Conservation (phyloP, 1,140 invertebrate species). For the Ceratina calcarata region DNA sequence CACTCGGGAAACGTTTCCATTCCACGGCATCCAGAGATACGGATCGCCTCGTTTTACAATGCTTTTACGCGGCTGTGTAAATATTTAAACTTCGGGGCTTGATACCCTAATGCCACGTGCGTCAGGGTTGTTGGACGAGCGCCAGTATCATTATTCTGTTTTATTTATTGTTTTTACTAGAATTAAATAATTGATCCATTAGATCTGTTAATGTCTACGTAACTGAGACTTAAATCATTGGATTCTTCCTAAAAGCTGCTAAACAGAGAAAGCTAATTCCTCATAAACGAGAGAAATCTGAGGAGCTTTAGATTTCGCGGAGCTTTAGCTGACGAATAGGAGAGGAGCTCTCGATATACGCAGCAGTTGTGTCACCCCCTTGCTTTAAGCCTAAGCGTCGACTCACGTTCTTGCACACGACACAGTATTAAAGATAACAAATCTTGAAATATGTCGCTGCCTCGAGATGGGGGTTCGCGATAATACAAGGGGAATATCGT, state of each 20-base stretch:
- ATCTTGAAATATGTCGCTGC: constrained; percentile 66
- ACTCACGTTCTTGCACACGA: constrained; percentile 44
- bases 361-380: constrained; percentile 18
- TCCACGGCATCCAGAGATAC: neutral
- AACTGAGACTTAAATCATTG: too few species aligned
- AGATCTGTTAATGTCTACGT: too few species aligned
- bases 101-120: too few species aligned
- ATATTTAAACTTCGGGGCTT: neutral
- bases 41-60: neutral
- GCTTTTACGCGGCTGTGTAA: neutral
- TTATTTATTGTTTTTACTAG: too few species aligned
- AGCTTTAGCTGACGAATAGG: constrained; percentile 1
- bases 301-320: neutral
- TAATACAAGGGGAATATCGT: constrained; percentile 59
- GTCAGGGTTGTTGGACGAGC: too few species aligned
- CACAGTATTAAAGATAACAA: constrained; percentile 59
- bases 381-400: constrained; percentile 45
- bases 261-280: too few species aligned
- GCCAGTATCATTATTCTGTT: too few species aligned
- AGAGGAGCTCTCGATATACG: constrained; percentile 39
- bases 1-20: neutral
- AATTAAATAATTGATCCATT: too few species aligned
- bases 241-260: too few species aligned
- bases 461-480: constrained; percentile 48
- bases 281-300: too few species aligned